Percentiles rank a stretch among this genome's conserved stretches.
phyloP scores from a whole-genome alignment of 2,888 invertebrate genomes.

The Heliconius ethilla region DNA sequence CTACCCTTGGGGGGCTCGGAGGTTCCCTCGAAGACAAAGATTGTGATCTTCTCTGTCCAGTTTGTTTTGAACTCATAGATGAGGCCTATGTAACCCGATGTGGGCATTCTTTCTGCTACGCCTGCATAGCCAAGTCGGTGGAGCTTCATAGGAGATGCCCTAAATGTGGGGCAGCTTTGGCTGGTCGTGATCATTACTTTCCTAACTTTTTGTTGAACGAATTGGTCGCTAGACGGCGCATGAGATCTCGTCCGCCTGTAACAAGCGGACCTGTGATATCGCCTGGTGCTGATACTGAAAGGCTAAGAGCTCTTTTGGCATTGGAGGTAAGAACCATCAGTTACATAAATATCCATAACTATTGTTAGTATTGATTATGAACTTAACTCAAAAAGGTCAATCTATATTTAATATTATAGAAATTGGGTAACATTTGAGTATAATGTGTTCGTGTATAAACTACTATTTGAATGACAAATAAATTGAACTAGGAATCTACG shows the following conservation, averaged over 20 bases:
- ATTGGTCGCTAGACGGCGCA: constrained; percentile 86
- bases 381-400: too few species aligned
- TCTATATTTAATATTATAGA: too few species aligned
- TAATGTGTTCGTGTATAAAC: too few species aligned
- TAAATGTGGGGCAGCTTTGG: constrained; percentile 89
- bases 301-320: constrained; percentile 84
- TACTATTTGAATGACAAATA: too few species aligned
- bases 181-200: constrained; percentile 87
- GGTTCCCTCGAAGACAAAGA: constrained; percentile 85
- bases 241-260: constrained; percentile 57
- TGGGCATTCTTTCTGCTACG: constrained; percentile 95
- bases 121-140: constrained; percentile 94
- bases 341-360: not conserved
- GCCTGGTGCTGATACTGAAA: constrained; percentile 62
- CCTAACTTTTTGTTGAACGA: constrained; percentile 94
- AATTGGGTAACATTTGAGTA: too few species aligned
- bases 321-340: constrained; percentile 66
- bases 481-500: too few species aligned
- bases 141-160: constrained; percentile 91
- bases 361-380: too few species aligned
- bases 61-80: constrained; percentile 93
- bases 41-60: constrained; percentile 85
- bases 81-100: constrained; percentile 96
- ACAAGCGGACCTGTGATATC: constrained; percentile 37
- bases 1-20: constrained; percentile 83